These are phyloP conservation scores for Micrasema longulum DNA, from an alignment of 1,140 invertebrate species.

Conservation along the genomic window DNA sequence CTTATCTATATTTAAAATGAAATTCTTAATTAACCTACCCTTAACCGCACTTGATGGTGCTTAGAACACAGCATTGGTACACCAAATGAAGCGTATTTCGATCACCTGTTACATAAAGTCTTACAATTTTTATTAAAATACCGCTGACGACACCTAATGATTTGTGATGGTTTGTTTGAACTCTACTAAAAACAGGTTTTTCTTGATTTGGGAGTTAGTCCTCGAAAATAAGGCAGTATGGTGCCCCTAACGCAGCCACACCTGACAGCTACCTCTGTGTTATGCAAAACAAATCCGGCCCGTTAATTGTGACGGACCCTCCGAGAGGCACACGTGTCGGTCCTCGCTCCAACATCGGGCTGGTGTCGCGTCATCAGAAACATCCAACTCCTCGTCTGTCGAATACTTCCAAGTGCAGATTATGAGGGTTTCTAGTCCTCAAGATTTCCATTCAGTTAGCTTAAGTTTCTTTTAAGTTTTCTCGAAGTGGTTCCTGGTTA, in stretches of 20 bases:
- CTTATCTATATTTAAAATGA: too few species aligned
- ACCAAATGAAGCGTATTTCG: too few species aligned
- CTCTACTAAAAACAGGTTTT: too few species aligned
- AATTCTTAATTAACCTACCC: too few species aligned
- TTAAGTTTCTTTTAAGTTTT: slow-evolving; percentile 2
- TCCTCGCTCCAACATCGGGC: background rate
- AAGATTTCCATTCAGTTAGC: background rate
- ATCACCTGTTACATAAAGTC: too few species aligned
- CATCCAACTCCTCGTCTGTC: background rate
- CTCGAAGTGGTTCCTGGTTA: background rate
- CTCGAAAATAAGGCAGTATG: too few species aligned
- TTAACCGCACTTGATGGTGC: too few species aligned
- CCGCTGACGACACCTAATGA: too few species aligned
- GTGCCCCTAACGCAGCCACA: slow-evolving; percentile 30
- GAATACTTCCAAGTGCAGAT: background rate
- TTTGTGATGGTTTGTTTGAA: too few species aligned
- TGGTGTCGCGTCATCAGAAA: background rate
- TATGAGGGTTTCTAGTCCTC: background rate
- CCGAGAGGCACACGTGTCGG: slow-evolving; percentile 38
- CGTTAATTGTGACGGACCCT: slow-evolving; percentile 32
- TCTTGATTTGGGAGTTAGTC: too few species aligned
- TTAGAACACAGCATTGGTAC: too few species aligned
- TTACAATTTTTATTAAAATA: too few species aligned
- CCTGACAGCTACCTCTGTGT: slow-evolving; percentile 38
- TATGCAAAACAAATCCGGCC: slow-evolving; percentile 43